Percentiles rank a stretch among this genome's conserved stretches.
Conservation (phyloP, 2,797 vertebrate genomes). For the Premnoplex brunnescens region DNA sequence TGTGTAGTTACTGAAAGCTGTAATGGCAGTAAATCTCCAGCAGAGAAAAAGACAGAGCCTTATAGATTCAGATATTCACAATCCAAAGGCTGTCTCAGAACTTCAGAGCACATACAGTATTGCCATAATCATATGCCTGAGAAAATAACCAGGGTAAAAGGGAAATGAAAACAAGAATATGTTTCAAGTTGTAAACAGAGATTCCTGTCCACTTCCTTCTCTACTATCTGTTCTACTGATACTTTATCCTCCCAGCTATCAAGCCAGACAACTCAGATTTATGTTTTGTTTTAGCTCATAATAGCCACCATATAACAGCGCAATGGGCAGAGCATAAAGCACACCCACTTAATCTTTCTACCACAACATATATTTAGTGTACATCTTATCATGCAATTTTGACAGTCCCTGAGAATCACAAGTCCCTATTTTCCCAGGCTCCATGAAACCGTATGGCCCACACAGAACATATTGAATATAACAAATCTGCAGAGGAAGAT, state of each 20-base stretch:
- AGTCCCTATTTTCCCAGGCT: slow-evolving; percentile 34
- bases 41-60: neutral
- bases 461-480: neutral
- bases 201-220: neutral
- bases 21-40: slow-evolving; percentile 44
- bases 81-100: neutral
- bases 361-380: neutral
- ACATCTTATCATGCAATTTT: neutral
- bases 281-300: slow-evolving; percentile 1
- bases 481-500: slow-evolving; percentile 40
- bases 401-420: neutral
- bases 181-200: neutral
- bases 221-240: neutral
- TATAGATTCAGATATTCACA: neutral
- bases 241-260: slow-evolving; percentile 15
- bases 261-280: slow-evolving; percentile 15
- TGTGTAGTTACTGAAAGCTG: slow-evolving; percentile 36
- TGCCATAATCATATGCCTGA: neutral
- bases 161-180: neutral
- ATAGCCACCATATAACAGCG: neutral
- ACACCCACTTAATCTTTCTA: slow-evolving; percentile 26
- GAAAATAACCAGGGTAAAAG: slow-evolving; percentile 1
- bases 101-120: neutral
- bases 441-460: neutral
- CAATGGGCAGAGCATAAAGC: neutral